Evolutionary conservation across 2,797 vertebrate genomes (phyloP).

Genomic region (Thalassophryne amazonica): DNA sequence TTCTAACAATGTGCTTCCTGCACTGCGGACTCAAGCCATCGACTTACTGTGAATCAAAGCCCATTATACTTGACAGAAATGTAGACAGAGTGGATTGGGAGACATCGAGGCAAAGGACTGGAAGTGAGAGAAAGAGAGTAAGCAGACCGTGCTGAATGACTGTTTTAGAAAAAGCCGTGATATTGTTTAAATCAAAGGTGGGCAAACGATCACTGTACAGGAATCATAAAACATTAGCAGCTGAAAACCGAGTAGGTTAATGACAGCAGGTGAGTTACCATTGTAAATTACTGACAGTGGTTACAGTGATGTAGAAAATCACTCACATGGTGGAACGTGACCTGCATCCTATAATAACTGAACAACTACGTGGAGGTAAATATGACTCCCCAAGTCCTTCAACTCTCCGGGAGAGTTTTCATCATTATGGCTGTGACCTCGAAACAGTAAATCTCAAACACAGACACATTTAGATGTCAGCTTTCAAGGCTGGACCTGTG

Average conservation of each 20-base stretch:
- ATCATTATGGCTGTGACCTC: neutral
- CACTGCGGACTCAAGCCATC: conserved; percentile 44
- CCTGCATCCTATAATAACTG: neutral
- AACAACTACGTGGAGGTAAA: neutral
- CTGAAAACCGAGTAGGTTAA: no score
- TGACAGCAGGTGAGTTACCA: no score
- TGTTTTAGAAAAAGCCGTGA: conserved; percentile 8
- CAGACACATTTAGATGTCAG: no score
- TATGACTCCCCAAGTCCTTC: neutral
- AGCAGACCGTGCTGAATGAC: conserved; percentile 16
- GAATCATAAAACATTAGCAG: no score
- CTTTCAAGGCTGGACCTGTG: no score
- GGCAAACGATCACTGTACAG: conserved; percentile 1
- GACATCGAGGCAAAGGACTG: neutral
- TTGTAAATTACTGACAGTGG: no score
- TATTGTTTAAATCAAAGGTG: conserved; percentile 5
- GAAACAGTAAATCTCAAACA: neutral
- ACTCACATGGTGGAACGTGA: neutral
- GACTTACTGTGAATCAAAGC: conserved; percentile 55
- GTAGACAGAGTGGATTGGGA: conserved; percentile 14
- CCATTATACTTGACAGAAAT: conserved; percentile 55
- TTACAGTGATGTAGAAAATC: no score
- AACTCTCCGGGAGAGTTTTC: neutral
- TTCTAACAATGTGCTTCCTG: conserved; percentile 34
- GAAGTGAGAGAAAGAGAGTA: neutral